These are phyloP conservation scores for Alectoris magna DNA, from an alignment of 2,797 vertebrate genomes.

Conservation along the genomic window DNA sequence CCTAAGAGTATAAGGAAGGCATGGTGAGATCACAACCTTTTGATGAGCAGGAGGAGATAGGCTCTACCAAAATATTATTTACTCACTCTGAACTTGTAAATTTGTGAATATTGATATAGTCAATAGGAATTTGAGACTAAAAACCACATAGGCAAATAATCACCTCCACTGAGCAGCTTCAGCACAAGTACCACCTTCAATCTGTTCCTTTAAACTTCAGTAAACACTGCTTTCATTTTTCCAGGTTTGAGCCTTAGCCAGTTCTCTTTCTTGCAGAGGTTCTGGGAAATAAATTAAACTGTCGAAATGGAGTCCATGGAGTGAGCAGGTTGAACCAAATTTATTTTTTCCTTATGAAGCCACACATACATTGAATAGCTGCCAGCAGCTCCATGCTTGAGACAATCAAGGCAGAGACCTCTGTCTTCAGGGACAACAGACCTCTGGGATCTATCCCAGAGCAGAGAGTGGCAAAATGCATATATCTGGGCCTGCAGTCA, in stretches of 20 bases:
- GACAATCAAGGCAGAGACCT: rapidly evolving
- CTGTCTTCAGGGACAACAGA: neutral
- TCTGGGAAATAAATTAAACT: slow-evolving; percentile 7
- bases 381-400: neutral
- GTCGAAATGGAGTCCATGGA: neutral
- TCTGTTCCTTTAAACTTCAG: neutral
- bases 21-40: neutral
- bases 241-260: neutral
- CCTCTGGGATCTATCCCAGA: neutral
- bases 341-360: neutral
- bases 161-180: neutral
- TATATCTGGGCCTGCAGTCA: neutral
- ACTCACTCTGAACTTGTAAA: neutral
- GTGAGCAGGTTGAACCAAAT: neutral
- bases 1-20: neutral
- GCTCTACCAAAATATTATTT: neutral
- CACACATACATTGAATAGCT: neutral
- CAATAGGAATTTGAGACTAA: neutral
- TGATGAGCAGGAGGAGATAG: neutral
- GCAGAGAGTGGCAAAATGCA: neutral
- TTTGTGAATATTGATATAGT: neutral
- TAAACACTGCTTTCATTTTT: slow-evolving; percentile 39
- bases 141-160: neutral
- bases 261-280: neutral
- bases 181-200: slow-evolving; percentile 2